phyloP scores from a whole-genome alignment of 2,797 vertebrate genomes.

The Catostomus latipinnis region DNA sequence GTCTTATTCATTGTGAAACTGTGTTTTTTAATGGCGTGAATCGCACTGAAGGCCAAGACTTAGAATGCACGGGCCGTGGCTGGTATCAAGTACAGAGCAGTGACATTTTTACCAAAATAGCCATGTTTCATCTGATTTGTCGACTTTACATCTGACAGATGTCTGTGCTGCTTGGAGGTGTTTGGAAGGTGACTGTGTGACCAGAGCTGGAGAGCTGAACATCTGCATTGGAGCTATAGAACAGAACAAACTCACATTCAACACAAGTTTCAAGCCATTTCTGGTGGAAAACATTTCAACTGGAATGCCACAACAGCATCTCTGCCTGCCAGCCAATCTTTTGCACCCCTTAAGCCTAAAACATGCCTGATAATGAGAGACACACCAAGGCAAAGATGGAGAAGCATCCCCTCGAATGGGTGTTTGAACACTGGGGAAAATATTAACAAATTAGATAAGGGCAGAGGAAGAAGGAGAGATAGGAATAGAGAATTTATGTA shows the following conservation, averaged over 20 bases:
- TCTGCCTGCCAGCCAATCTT: conserved; percentile 68
- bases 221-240: conserved; percentile 30
- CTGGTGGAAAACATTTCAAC: conserved; percentile 53
- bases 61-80: too few relatives aligned
- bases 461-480: background rate
- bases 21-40: too few relatives aligned
- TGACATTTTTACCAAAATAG: background rate
- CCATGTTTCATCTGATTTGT: background rate
- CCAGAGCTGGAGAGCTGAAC: conserved; percentile 31
- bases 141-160: conserved; percentile 19
- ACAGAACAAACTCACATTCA: conserved; percentile 54
- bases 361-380: conserved; percentile 19
- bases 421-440: conserved; percentile 5
- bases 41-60: too few relatives aligned
- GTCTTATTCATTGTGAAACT: too few relatives aligned
- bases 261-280: conserved; percentile 65
- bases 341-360: conserved; percentile 46
- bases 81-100: background rate
- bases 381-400: background rate
- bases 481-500: background rate
- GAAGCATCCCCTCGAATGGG: background rate
- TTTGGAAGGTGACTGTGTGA: conserved; percentile 25
- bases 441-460: background rate
- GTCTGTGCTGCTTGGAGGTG: conserved; percentile 33
- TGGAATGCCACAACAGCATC: conserved; percentile 40